A percentile compares a stretch with the other conserved stretches of the same genome.
Evolutionary conservation across 2,888 invertebrate genomes (phyloP).

Genomic region (Cheilosia scutellata): DNA sequence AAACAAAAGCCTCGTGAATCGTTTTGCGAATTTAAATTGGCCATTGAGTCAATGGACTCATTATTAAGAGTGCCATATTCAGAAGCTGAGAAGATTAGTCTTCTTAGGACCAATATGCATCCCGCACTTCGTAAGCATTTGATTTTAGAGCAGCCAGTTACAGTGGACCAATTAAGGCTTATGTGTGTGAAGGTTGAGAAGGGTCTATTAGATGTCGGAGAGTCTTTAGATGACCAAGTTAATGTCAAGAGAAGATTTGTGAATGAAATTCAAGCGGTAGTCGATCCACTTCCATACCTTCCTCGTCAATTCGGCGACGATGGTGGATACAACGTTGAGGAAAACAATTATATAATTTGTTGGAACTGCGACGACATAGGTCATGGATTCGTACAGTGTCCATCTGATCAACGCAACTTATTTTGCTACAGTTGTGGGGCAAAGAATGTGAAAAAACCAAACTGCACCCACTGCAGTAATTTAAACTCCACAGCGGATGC

Average conservation of each 20-base stretch:
- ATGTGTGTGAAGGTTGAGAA: neutral
- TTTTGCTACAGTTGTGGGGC: neutral
- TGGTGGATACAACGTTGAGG: neutral
- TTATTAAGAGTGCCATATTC: neutral
- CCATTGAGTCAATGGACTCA: neutral
- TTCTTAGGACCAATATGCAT: neutral
- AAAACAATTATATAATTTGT: neutral
- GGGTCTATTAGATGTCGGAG: neutral
- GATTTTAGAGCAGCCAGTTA: neutral
- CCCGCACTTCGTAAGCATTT: neutral
- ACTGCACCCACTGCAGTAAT: neutral
- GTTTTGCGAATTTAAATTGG: neutral
- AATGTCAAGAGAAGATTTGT: neutral
- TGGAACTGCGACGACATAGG: constrained; percentile 8
- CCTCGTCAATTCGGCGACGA: neutral
- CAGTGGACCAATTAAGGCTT: neutral
- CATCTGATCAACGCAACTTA: neutral
- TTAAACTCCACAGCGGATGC: neutral
- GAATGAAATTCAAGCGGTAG: neutral
- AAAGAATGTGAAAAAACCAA: neutral
- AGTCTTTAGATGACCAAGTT: neutral
- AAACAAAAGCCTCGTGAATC: neutral
- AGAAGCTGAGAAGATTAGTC: neutral
- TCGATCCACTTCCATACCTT: neutral
- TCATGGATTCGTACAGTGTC: neutral